Base-by-base conservation (phyloP, 1,140 invertebrate species). In the Drosophila pallidifrons region DNA sequence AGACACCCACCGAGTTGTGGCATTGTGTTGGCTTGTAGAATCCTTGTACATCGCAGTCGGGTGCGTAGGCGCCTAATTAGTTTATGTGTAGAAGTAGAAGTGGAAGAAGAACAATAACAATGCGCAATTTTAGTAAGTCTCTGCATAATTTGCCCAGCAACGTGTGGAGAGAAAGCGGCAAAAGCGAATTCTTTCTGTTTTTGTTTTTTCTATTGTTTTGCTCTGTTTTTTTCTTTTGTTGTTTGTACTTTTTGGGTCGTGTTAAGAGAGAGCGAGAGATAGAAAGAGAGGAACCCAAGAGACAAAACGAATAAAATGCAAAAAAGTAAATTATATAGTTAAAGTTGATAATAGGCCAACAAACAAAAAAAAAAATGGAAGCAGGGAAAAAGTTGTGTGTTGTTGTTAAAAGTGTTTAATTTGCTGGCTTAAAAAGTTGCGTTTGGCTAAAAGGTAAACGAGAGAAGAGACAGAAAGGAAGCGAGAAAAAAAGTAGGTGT, bases 1-100 rank as follows among this genome's bases (percentile, higher is more conserved):
- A 98, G 81, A 97, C 95, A 51, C 96, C 96, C 8, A 96, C 96
- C 43, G 96, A 95, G 71, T 94, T 94, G 93, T 98, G 96, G 92
- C 97, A 98, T 91, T 98, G 97, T 61, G 96, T 96, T 66, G 96
- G 95, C 71, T 95, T 95, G 93, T 97, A 98, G 93, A 96, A 98
- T 45, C 97, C 97, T 92, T 96, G 95, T 41, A 94, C 94, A 93
- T 98, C 97, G 93, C 97, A 98, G 78, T 95, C 94, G 35, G 97
- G 97, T 77, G 96, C 95, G 92, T 96, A 97, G 45, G 95, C 95
- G 57, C 95, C 96, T 95, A 92, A 74, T 94, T 93, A 83, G 85
- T 83, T 78, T 78, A 60, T 63, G 66, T 52, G 54, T 10, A 4
- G 20, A 25, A 25, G 20, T 25, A 4, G 20, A 25, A 25, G 20